Evolutionary conservation across 2,888 invertebrate genomes (phyloP), one percentile per base, ranked within the genome.

Genomic region (Eristalis arbustorum): DNA sequence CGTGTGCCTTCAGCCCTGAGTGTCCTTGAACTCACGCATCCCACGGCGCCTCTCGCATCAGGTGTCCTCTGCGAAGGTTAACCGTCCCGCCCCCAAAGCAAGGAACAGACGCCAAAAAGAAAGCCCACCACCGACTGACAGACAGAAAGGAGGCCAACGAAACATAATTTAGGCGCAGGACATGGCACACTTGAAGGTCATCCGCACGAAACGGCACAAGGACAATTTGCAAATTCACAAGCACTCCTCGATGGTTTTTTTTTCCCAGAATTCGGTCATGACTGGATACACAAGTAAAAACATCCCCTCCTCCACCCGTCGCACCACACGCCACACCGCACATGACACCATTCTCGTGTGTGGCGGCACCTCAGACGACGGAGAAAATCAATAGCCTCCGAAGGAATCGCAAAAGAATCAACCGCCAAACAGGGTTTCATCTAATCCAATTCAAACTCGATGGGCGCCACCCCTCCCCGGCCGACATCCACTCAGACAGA

Each of bases 391-490:
- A 71, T 77, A 69, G 49, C 67, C 67, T 28, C 11, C n/a, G 37
- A 72, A 72, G n/a, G 18, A 28, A 62, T 62, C 31, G 37, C 28
- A 49, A 22, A 34, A 42, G 14, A 49, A n/a, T 18, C 42, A 14
- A n/a, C 49, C 49, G 68, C 61, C 49, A 69, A 66, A 23, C 69
- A 71, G 57, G 22, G 37, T 59, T 59, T 13, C 49, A n/a, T 76
- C 76, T 76, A 79, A 72, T 68, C 79, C 73, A 68, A 80, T 68
- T 74, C 62, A 68, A 80, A 68, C 18, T 49, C 49, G 18, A 49
- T 8, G 5, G 49, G 18, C 18, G 31, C 8, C 34, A 34, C 13
- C 56, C 14, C 42, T 63, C 56, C 40, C 34, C 40, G 37, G 40
- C 13, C 63, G 22, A 72, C 63, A 68, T 64, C 73, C 72, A 56